Evolutionary conservation across 2,797 vertebrate species (phyloP).

Genomic region (Luscinia megarhynchos): DNA sequence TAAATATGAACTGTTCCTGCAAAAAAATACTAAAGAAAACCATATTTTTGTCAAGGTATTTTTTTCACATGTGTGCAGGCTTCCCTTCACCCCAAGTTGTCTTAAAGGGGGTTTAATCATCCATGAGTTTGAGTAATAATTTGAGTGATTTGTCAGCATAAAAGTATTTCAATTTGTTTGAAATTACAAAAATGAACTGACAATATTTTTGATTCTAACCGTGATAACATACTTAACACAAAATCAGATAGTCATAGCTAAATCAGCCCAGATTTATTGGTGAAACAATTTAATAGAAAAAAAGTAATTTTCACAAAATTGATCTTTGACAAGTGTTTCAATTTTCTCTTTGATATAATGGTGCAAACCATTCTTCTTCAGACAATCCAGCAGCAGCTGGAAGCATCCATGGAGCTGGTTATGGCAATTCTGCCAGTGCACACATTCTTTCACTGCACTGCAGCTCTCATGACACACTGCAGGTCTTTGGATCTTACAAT

Average conservation of each 20-base stretch:
- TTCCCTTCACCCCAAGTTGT: background rate
- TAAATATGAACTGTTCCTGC: background rate
- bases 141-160: background rate
- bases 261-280: background rate
- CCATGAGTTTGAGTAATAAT: background rate
- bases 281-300: slow-evolving; percentile 1
- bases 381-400: background rate
- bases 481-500: background rate
- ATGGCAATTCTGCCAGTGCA: background rate
- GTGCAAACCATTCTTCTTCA: background rate
- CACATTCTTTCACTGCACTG: background rate
- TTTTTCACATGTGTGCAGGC: background rate
- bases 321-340: background rate
- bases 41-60: background rate
- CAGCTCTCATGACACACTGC: background rate
- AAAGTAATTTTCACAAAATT: background rate
- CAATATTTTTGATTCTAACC: background rate
- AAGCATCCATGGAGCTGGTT: background rate
- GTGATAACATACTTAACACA: background rate
- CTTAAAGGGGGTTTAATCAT: background rate
- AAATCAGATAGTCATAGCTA: background rate
- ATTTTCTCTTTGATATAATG: background rate
- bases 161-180: background rate
- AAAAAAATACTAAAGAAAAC: background rate
- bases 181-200: background rate